phyloP scores from a whole-genome alignment of 2,888 invertebrate species.

The Mythimna impura region DNA sequence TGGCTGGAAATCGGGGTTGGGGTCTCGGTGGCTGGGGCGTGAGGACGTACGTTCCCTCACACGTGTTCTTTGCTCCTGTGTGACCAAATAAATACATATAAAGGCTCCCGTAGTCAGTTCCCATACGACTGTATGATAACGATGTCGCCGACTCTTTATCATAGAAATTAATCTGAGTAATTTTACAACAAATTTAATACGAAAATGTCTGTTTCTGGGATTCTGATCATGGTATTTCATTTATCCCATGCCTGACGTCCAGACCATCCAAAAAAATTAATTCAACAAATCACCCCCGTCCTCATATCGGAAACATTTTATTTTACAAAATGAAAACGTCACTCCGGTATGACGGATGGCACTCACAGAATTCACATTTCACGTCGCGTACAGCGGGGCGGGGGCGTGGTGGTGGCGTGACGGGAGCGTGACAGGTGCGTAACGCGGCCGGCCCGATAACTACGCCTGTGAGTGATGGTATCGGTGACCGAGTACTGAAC shows the following conservation, averaged over 20 bases:
- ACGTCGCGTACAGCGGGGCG: conserved; percentile 5
- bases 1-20: too few species aligned
- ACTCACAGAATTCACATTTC: conserved; percentile 40
- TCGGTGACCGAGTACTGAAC: conserved; percentile 26
- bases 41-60: too few species aligned
- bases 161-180: too few species aligned
- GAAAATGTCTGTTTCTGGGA: background rate
- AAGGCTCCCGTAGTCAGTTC: too few species aligned
- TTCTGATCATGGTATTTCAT: background rate
- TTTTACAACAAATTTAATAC: too few species aligned
- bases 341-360: conserved; percentile 49
- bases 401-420: conserved; percentile 17
- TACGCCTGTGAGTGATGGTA: conserved; percentile 40
- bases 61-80: too few species aligned
- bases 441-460: conserved; percentile 24
- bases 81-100: too few species aligned
- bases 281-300: conserved; percentile 6
- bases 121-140: too few species aligned
- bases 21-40: too few species aligned
- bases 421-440: conserved; percentile 28
- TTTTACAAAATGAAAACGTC: conserved; percentile 52
- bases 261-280: background rate
- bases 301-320: conserved; percentile 33
- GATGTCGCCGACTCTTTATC: too few species aligned
- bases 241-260: too few species aligned